Percentiles rank a stretch among this genome's conserved stretches.
These are phyloP conservation scores for Colaptes auratus DNA, from an alignment of 2,113 vertebrate genomes.

Conservation along the genomic window DNA sequence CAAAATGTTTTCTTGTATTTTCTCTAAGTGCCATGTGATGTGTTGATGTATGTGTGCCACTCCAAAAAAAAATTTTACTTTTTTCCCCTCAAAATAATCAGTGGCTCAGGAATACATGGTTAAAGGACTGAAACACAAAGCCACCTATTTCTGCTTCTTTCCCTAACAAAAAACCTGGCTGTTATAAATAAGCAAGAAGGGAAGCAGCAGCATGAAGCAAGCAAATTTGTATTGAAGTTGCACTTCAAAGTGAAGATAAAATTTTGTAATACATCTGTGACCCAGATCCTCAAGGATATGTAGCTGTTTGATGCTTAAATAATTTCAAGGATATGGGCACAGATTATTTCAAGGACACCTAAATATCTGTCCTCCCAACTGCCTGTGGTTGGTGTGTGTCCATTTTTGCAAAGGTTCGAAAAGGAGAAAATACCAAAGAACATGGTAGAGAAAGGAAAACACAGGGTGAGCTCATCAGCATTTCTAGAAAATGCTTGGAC, in stretches of 20 bases:
- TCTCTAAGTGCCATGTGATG: background rate
- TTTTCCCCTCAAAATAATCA: background rate
- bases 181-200: background rate
- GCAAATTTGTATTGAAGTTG: background rate
- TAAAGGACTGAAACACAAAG: background rate
- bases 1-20: background rate
- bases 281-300: background rate
- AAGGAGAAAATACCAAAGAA: background rate
- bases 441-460: background rate
- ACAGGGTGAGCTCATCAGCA: background rate
- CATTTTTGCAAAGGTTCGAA: background rate
- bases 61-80: background rate
- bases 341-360: background rate
- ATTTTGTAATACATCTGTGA: constrained; percentile 11
- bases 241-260: constrained; percentile 13
- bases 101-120: background rate
- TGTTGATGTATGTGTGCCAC: background rate
- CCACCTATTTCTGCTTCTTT: constrained; percentile 3
- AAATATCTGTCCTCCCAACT: background rate
- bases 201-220: background rate
- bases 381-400: background rate
- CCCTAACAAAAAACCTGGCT: background rate
- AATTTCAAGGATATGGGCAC: background rate
- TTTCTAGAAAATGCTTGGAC: background rate
- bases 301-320: background rate